Percentiles rank a stretch among this genome's conserved stretches.
These are phyloP conservation scores for Cosmia trapezina DNA, from an alignment of 2,888 invertebrate genomes.

Conservation along the genomic window DNA sequence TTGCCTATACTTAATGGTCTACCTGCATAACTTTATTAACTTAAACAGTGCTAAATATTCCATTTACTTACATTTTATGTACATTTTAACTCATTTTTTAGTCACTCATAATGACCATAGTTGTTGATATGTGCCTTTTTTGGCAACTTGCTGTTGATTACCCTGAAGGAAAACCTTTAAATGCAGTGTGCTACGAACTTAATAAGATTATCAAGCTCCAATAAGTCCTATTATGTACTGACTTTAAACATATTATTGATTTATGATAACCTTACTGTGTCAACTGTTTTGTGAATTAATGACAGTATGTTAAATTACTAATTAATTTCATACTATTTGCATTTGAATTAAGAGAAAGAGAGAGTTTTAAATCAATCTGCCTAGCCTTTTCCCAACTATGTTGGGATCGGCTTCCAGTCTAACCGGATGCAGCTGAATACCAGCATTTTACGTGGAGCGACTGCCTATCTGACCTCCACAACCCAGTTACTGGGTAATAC, in stretches of 20 bases:
- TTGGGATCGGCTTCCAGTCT: no score
- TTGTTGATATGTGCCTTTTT: constrained; percentile 56
- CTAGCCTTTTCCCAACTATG: no score
- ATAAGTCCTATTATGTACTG: constrained; percentile 37
- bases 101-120: constrained; percentile 28
- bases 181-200: constrained; percentile 62
- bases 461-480: no score
- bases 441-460: no score
- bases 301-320: constrained; percentile 7
- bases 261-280: constrained; percentile 29
- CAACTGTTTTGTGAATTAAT: constrained; percentile 1
- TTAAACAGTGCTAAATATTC: constrained; percentile 25
- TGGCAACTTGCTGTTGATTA: constrained; percentile 65
- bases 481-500: no score
- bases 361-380: no score
- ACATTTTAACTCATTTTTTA: constrained; percentile 27
- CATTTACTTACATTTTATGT: constrained; percentile 34
- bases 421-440: no score
- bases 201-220: constrained; percentile 60
- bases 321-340: constrained; percentile 7
- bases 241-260: constrained; percentile 43
- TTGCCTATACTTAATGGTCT: constrained; percentile 55
- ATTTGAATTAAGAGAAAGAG: not conserved
- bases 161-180: constrained; percentile 71
- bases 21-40: constrained; percentile 46